Evolutionary conservation across 2,797 vertebrate species (phyloP).

Genomic region (Sebastiscus albofasciatus): DNA sequence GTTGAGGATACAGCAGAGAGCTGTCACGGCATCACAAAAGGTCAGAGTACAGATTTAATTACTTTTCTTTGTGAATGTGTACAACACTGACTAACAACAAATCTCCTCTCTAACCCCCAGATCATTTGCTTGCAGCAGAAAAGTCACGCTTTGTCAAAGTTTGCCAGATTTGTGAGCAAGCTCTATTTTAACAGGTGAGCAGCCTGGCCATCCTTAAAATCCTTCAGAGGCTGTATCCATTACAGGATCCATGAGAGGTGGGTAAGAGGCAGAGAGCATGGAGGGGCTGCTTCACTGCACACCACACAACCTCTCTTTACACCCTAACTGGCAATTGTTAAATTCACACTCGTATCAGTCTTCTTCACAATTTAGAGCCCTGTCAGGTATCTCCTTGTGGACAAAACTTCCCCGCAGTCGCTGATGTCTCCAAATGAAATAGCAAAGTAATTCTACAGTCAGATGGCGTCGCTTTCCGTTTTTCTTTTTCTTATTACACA

Average conservation of each 20-base stretch:
- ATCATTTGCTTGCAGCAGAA: conserved; percentile 32
- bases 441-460: conserved; percentile 52
- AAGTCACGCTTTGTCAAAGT: conserved; percentile 41
- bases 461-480: conserved; percentile 1
- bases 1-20: conserved; percentile 39
- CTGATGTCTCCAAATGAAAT: conserved; percentile 40
- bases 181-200: conserved; percentile 71
- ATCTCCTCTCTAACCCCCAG: background rate
- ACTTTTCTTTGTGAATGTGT: conserved; percentile 39
- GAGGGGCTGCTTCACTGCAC: conserved; percentile 67
- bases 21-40: conserved; percentile 57
- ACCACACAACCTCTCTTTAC: conserved; percentile 61
- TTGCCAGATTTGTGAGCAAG: conserved; percentile 19
- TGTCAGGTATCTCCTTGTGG: conserved; percentile 64
- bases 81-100: conserved; percentile 13
- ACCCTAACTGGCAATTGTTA: conserved; percentile 72
- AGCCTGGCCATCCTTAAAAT: conserved; percentile 55
- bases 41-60: conserved; percentile 66
- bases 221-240: conserved; percentile 73
- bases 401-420: conserved; percentile 37
- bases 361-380: conserved; percentile 64
- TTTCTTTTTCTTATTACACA: conserved; percentile 40
- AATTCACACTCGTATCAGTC: conserved; percentile 74
- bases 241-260: conserved; percentile 71
- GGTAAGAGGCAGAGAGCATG: conserved; percentile 63